Evolutionary conservation across 2,113 vertebrate species (phyloP), one percentile per base, ranked within the genome.

Genomic region (Bettongia penicillata): DNA sequence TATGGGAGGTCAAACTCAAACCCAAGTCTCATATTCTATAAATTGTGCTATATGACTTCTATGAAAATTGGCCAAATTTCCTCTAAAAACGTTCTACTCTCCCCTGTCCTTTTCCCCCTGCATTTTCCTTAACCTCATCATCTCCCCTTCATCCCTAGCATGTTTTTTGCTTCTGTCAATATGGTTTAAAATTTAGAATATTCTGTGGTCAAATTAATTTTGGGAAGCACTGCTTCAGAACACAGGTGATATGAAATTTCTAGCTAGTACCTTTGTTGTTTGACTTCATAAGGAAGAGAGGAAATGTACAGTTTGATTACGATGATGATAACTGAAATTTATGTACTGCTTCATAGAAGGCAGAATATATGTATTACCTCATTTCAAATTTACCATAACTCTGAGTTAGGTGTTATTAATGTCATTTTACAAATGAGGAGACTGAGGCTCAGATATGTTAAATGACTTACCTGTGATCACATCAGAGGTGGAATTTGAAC

Each of bases 261-360:
- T 3, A 90, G 48, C 25, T 51, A 90, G 50, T 55, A 28, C 11
- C 16, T 31, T 93, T 93, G 55, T 91, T 84, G 51, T 48, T 96
- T 22, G 7, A 94, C 91, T 95, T 95, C 55, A 94, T 94, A 57
- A 95, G 61, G 90, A 53, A 0, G 95, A 49, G 28, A 90, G 84
- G 68, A 77, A n/a, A 5, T 19, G 37, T 1, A n/a, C 68, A n/a
- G n/a, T n/a, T 77, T 77, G 37, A 77, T 68, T 37, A 77, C n/a
- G 68, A n/a, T n/a, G 14, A 19, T 77, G 37, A 77, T 68, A 68
- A 68, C 37, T n/a, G 31, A 68, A 37, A 68, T 68, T 57, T 57
- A 68, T 16, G 2, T 14, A 37, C 37, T 77, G 68, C 37, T 77
- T 77, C 37, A n/a, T 1, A 19, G 68, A 0, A n/a, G 14, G 37